A percentile compares a stretch with the other conserved stretches of the same genome.
These are phyloP conservation scores for Matsumyia berberina DNA, from an alignment of 2,888 invertebrate species.

Conservation along the genomic window DNA sequence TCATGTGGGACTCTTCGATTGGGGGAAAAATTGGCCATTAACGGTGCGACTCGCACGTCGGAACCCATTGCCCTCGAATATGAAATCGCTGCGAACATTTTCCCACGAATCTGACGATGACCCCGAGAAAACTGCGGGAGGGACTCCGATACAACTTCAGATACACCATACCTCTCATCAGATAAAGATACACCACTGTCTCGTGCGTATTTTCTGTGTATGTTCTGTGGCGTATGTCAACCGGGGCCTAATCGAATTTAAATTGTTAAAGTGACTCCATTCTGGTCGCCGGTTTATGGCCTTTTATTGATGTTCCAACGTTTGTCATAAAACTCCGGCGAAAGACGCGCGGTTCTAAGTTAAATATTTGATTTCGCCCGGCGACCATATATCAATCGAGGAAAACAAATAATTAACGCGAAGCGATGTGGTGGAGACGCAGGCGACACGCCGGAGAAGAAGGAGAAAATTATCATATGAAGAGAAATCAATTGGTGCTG, in stretches of 20 bases:
- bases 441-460: background rate
- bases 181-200: conserved; percentile 11
- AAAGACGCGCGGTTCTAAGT: conserved; percentile 20
- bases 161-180: conserved; percentile 8
- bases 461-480: conserved; percentile 14
- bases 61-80: conserved; percentile 35
- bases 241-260: conserved; percentile 52
- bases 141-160: conserved; percentile 17
- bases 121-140: conserved; percentile 55
- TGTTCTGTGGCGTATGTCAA: conserved; percentile 17
- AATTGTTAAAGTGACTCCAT: conserved; percentile 50
- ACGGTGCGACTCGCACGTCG: conserved; percentile 28
- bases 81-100: conserved; percentile 38
- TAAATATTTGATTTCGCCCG: conserved; percentile 59
- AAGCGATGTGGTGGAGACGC: background rate
- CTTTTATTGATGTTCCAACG: conserved; percentile 30
- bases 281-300: conserved; percentile 32
- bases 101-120: conserved; percentile 53
- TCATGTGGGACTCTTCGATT: conserved; percentile 28
- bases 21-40: conserved; percentile 52
- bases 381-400: conserved; percentile 37
- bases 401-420: conserved; percentile 38
- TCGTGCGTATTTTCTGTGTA: background rate
- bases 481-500: conserved; percentile 28
- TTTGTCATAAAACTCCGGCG: conserved; percentile 37